Evolutionary conservation across 2,888 invertebrate genomes (phyloP).

Genomic region (Ormyrus rosae): DNA sequence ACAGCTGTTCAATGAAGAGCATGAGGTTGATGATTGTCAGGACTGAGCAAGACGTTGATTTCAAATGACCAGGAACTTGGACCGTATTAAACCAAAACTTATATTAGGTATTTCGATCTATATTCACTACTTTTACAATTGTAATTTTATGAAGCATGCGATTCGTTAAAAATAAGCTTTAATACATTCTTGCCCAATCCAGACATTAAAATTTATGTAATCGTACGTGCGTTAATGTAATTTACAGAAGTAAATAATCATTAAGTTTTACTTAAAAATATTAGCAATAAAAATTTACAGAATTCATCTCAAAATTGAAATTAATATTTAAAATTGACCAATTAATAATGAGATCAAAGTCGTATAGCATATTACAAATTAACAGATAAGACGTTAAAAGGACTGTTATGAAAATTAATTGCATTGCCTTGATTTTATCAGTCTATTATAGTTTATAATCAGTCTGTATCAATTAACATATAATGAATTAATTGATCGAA

Average conservation of each 20-base stretch:
- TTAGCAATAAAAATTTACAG: not conserved
- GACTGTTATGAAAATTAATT: conserved; percentile 21
- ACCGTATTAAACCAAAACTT: too few relatives aligned
- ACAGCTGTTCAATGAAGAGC: conserved; percentile 8
- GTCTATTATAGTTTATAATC: conserved; percentile 33
- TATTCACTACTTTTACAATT: not conserved
- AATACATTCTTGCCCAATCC: not conserved
- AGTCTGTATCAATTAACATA: conserved; percentile 29
- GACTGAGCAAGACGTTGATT: not conserved
- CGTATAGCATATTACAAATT: not conserved
- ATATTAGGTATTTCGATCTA: not conserved
- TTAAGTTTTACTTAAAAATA: too few relatives aligned
- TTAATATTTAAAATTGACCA: conserved; percentile 1
- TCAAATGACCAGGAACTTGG: not conserved
- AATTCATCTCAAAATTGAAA: not conserved
- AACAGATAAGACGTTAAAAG: not conserved
- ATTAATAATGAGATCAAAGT: conserved; percentile 17
- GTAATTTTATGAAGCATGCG: too few relatives aligned
- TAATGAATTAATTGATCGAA: conserved; percentile 5
- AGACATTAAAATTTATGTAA: not conserved
- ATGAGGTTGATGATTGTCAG: conserved; percentile 5
- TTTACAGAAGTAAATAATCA: too few relatives aligned
- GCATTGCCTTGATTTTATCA: conserved; percentile 26
- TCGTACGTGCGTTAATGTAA: too few relatives aligned
- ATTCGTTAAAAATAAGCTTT: too few relatives aligned